Base-by-base conservation (phyloP, 1,140 invertebrate genomes). In the Apolygus lucorum region DNA sequence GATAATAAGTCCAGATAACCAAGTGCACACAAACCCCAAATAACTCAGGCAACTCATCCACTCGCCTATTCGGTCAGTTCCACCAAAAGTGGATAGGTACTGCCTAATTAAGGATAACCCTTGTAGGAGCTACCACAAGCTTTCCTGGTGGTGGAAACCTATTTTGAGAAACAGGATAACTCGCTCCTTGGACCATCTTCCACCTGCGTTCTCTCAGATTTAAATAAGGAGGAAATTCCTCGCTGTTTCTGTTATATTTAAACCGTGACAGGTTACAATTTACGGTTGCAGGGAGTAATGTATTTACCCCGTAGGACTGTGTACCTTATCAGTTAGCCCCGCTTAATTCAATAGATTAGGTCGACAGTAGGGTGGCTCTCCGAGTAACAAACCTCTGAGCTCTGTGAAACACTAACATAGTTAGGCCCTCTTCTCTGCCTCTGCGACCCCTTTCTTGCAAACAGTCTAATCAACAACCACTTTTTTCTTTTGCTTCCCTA, bases 351-450 rank as follows among this genome's bases (percentile, higher is more conserved):
- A 59, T 59, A 24, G 54, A 59, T 59, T 59, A 59, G 54, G 54
- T 59, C 54, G 54, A 22, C 54, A 59, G 54, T 59, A 22, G 54
- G 54, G 34, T 59, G 22, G 22, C 54, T 8, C 54, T 8, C 34
- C 22, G 54, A 59, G 54, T 59, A 59, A 59, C 54, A 59, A 59
- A 59, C 54, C 54, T 21, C 54, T 59, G 13, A 59, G 54, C 54
- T 59, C 54, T 59, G 54, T 59, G 54, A 59, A 59, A 59, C 54
- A 59, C 54, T 59, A 59, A 59, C 54, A 13, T 22, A 14, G 54
- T 59, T 59, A 59, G 11, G 8, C 22, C 4, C 54, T 22, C 22
- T 21, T 13, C 11, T 4, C 54, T 22, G 13, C 54, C 22, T 21
- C 22, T 21, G 13, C 11, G 22, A 4, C 54, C 22, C 54, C 11